A percentile compares a stretch with the other conserved stretches of the same genome.
These are phyloP conservation scores for Cebidichthys violaceus DNA, from an alignment of 2,113 vertebrate genomes.

Conservation along the genomic window DNA sequence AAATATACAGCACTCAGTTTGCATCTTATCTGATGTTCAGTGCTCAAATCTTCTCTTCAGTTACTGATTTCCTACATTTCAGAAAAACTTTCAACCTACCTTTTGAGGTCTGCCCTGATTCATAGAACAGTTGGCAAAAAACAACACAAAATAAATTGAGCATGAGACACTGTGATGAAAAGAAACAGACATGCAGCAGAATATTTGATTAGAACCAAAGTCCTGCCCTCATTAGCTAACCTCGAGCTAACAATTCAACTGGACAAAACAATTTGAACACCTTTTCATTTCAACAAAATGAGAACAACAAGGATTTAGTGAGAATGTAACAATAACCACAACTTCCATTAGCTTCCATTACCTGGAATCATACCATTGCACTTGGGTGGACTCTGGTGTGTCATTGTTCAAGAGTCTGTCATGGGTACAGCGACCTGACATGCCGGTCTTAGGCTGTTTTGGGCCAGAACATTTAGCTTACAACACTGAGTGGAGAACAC, in stretches of 20 bases:
- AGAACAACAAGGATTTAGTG: no score
- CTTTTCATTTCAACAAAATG: no score
- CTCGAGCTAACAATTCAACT: not conserved
- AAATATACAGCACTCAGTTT: not conserved
- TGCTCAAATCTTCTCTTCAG: not conserved
- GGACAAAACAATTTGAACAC: no score
- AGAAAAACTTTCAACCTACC: no score
- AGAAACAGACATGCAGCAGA: not conserved
- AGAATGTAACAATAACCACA: no score
- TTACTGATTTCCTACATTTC: not conserved
- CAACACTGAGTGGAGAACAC: not conserved
- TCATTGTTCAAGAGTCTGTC: not conserved
- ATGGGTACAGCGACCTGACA: not conserved
- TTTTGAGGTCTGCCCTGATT: slow-evolving; percentile 65
- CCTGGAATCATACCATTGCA: not conserved
- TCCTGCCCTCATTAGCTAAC: not conserved
- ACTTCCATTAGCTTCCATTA: no score
- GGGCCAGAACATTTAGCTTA: no score
- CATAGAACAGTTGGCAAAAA: slow-evolving; percentile 25
- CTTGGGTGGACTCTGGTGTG: not conserved
- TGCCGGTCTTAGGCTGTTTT: not conserved
- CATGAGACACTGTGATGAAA: not conserved
- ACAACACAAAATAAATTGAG: slow-evolving; percentile 21
- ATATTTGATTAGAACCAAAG: not conserved
- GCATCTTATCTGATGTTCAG: not conserved